A percentile compares a stretch with the other conserved stretches of the same genome.
Evolutionary conservation across 2,888 invertebrate genomes (phyloP).

Genomic region (Encarsia formosa): DNA sequence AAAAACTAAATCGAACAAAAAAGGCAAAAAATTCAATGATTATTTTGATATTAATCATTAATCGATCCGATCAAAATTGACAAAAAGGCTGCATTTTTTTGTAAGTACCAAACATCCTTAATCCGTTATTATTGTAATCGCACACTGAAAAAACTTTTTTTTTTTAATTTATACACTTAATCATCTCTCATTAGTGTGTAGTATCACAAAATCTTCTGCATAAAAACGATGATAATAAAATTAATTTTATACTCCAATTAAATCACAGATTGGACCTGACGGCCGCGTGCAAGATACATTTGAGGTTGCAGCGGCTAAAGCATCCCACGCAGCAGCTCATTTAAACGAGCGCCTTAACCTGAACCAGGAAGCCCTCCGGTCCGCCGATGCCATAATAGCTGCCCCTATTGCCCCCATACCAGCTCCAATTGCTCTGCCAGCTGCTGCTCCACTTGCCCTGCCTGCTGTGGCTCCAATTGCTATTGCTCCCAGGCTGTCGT

Average conservation of each 20-base stretch:
- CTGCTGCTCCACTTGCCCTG: conserved; percentile 8
- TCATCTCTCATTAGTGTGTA: too few relatives aligned
- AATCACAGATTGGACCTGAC: conserved; percentile 32
- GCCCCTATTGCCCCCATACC: conserved; percentile 15
- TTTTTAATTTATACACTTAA: too few relatives aligned
- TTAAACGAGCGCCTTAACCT: conserved; percentile 31
- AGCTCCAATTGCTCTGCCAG: conserved; percentile 8
- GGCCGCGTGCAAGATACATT: conserved; percentile 40
- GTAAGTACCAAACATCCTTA: too few relatives aligned
- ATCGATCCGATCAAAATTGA: too few relatives aligned
- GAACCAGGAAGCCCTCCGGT: conserved; percentile 35
- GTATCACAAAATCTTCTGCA: background rate
- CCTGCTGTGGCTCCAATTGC: conserved; percentile 3
- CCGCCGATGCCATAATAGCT: conserved; percentile 26
- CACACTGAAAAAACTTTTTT: too few relatives aligned
- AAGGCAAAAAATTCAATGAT: too few relatives aligned
- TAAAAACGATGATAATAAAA: background rate
- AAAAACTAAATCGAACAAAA: too few relatives aligned
- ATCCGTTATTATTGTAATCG: too few relatives aligned
- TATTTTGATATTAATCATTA: too few relatives aligned
- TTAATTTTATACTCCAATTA: background rate
- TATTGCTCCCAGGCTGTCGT: conserved; percentile 4
- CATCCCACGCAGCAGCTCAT: conserved; percentile 38
- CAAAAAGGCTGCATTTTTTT: too few relatives aligned
- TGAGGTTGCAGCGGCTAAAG: conserved; percentile 36